Evolutionary conservation across 2,113 vertebrate genomes (phyloP).

Genomic region (Chlorodrepanis virens): DNA sequence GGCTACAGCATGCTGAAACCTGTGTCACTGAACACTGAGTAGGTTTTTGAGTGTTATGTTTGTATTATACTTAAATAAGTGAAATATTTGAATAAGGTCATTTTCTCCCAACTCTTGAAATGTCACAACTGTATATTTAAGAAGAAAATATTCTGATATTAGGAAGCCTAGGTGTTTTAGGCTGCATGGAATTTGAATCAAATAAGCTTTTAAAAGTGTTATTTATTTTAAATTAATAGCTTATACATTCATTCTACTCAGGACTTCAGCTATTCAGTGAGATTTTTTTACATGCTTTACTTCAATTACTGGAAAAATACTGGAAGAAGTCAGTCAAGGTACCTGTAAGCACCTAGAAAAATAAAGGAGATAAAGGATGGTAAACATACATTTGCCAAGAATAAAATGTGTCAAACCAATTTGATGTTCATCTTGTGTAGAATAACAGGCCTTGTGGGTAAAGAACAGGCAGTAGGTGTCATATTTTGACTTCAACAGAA

Average conservation of each 20-base stretch:
- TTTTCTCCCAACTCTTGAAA: background rate
- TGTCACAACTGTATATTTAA: background rate
- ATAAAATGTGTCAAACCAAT: slow-evolving; percentile 26
- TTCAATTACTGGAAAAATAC: background rate
- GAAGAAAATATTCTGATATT: background rate
- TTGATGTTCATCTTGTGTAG: background rate
- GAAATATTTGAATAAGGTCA: background rate
- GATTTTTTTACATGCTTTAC: background rate
- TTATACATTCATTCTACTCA: background rate
- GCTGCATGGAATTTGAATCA: background rate
- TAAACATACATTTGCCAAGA: slow-evolving; percentile 26
- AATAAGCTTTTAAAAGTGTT: background rate
- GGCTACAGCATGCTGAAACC: background rate
- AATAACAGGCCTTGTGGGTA: background rate
- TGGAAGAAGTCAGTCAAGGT: background rate
- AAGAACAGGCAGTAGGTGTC: background rate
- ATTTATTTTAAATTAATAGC: background rate
- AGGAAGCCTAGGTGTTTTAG: background rate
- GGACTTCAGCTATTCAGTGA: background rate
- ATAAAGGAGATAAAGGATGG: background rate
- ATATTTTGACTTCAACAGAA: slow-evolving; percentile 23
- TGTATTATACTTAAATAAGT: background rate
- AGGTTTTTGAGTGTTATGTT: background rate
- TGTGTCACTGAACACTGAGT: background rate
- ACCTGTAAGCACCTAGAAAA: background rate